These are phyloP conservation scores for Neostethus bicornis DNA, from an alignment of 2,797 vertebrate genomes.

Conservation along the genomic window DNA sequence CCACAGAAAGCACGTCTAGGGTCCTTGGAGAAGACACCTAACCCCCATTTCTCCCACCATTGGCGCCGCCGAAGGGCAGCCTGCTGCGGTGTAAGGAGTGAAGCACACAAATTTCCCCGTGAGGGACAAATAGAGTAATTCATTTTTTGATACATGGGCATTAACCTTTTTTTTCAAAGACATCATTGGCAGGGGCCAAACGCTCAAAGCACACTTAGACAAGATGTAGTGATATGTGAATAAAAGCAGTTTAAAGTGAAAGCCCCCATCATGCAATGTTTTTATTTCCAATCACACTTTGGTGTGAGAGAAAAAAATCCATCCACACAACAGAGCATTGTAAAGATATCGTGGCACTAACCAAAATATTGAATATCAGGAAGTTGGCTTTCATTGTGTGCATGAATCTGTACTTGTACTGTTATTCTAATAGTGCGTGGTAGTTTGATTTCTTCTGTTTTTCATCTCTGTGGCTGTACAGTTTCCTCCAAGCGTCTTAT, in stretches of 20 bases:
- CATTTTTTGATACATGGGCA: constrained; percentile 74
- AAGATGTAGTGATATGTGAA: constrained; percentile 20
- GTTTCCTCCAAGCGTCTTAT: constrained; percentile 43
- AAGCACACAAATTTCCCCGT: too few species aligned
- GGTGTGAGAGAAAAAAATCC: constrained; percentile 43
- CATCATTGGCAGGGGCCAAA: constrained; percentile 59
- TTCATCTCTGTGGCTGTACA: constrained; percentile 64
- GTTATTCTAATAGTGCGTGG: constrained; percentile 73
- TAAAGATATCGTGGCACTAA: constrained; percentile 77
- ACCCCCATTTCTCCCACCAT: too few species aligned
- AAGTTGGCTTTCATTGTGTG: constrained; percentile 84
- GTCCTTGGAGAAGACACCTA: too few species aligned
- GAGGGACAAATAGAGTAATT: too few species aligned
- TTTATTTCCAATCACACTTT: not conserved
- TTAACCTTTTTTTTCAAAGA: constrained; percentile 69
- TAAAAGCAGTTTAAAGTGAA: constrained; percentile 32
- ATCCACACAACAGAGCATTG: constrained; percentile 74
- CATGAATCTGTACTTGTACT: constrained; percentile 83
- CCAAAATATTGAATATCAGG: constrained; percentile 79
- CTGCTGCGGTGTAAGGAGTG: too few species aligned
- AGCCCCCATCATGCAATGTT: constrained; percentile 39
- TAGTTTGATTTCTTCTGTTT: constrained; percentile 46
- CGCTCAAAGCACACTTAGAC: constrained; percentile 48
- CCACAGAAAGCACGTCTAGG: too few species aligned
- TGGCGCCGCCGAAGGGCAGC: too few species aligned